Evolutionary conservation across 2,888 invertebrate species (phyloP), one percentile per base, ranked within the genome.

Genomic region (Meloe dianella): DNA sequence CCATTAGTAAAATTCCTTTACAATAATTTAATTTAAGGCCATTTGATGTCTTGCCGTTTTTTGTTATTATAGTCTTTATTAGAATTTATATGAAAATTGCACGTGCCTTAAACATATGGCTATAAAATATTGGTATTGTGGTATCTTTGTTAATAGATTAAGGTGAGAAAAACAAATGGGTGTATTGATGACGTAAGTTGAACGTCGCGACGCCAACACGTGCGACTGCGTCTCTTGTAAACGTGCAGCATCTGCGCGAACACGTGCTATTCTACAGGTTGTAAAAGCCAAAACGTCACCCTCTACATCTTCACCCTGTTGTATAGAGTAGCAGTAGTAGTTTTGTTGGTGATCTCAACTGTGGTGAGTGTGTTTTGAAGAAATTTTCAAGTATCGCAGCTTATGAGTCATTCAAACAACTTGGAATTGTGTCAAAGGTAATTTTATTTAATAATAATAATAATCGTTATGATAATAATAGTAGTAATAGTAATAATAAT

Each of bases 241-340:
- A 20, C 38, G 30, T 24, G 58, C 47, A 67, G 64, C 63, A 65
- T 66, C 64, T 71, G 71, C 71, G 71, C 71, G 62, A 62, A 64
- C 73, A 75, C 72, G 73, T 75, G 74, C 61, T 17, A 65, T 65
- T 64, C 68, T 60, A 65, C 68, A 68, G 68, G 68, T 68, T 68
- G 63, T 32, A 38, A 47, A 60, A 57, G 61, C 60, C 57, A 51
- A 41, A 63, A 65, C 60, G 63, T 51, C 65, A 65, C 41, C 41
- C 29, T 29, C 20, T 20, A 20, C 20, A 47, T 47, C 2, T 20
- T 20, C 20, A 54, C 54, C 54, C 61, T 60, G 2, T n/a, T 32
- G 10, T 32, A 7, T 1, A 35, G 35, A 35, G 35, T 14, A 64
- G 61, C 67, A 67, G 63, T 67, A 59, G 67, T 64, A 64, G 58